Evolutionary conservation across 1,140 invertebrate species (phyloP), one percentile per base, ranked within the genome.

Genomic region (Copidosoma floridanum): DNA sequence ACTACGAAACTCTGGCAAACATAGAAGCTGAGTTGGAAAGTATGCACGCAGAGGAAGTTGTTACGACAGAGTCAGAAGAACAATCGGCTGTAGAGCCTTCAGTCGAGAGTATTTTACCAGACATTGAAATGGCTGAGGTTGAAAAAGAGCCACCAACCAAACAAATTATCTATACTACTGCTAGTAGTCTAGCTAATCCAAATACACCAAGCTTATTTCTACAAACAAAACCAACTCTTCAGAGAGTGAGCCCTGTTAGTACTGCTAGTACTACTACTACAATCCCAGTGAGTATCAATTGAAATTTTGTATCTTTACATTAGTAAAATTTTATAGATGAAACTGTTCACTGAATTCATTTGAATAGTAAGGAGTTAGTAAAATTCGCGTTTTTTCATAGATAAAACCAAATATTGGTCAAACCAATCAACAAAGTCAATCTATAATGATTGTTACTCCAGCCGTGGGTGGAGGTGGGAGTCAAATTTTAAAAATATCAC

Each of bases 401-500:
- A 70, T 76, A 20, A 79, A 80, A 57, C 53, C 72, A n/a, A 75
- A 44, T 57, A 40, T 68, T 24, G 57, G 62, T 16, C 71, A 72
- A 26, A 62, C 70, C 38, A 62, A 68, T 1, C 65, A n/a, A n/a
- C 79, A 81, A 46, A 80, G 75, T 63, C 79, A 81, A 41, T 79
- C 79, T 10, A 78, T 79, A 18, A 80, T 81, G 79, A 79, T 81
- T 57, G 76, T 81, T 0, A 76, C 78, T 23, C 78, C 79, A 18
- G 74, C 75, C 12, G 65, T 72, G 32, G 76, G 77, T 32, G 73
- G 77, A 62, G 76, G 78, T 2, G 61, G 75, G 11, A 78, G 77
- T 64, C 78, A 81, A 67, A 76, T 80, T 37, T 56, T 81, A 12
- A 80, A 81, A 70, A 81, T 81, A 65, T 80, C 78, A 2, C 79